Base-by-base conservation (phyloP, 2,888 invertebrate species). In the Syrista parreyssii region DNA sequence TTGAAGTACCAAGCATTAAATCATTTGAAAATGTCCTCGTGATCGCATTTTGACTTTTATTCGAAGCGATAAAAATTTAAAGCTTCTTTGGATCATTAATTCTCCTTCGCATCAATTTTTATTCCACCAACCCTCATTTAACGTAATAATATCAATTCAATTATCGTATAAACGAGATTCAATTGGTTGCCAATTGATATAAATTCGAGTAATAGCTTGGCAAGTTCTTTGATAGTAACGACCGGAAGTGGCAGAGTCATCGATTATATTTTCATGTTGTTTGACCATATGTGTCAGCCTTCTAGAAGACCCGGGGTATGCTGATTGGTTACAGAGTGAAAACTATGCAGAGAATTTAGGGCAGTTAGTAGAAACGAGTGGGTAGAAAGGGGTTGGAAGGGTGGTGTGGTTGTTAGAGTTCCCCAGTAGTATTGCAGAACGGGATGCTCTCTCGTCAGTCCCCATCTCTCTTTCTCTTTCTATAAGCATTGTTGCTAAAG, bases 11-110 rank as follows among this genome's bases (percentile, higher is more conserved):
- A 79, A 68, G 81, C 84, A 88, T 87, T 88, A 86, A 88, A 88
- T 87, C 88, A 88, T 88, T 88, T 88, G 87, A 86, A 85, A 87
- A 86, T 84, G 84, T 86, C 82, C 84, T 82, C 84, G 78, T 82
- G 83, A 86, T 84, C 83, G 79, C 80, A 79, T 79, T 80, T 80
- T 81, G 85, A 87, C 85, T 87, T 86, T 86, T 83, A 86, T 85
- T 84, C 80, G 80, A 55, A 80, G 79, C 82, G 81, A 85, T 86
- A 85, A 85, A 82, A 75, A 75, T 78, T 78, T 75, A 40, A 78
- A 78, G 78, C 75, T 72, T 71, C 55, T 35, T 68, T 34, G 68
- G 76, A 74, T 75, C 78, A 74, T 78, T 76, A 78, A 74, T 78
- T 73, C 68, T 34, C 23, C 35, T 35, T 33, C 31, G 71, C 71